phyloP scores from a whole-genome alignment of 2,113 vertebrate species.

The Toxostoma redivivum region DNA sequence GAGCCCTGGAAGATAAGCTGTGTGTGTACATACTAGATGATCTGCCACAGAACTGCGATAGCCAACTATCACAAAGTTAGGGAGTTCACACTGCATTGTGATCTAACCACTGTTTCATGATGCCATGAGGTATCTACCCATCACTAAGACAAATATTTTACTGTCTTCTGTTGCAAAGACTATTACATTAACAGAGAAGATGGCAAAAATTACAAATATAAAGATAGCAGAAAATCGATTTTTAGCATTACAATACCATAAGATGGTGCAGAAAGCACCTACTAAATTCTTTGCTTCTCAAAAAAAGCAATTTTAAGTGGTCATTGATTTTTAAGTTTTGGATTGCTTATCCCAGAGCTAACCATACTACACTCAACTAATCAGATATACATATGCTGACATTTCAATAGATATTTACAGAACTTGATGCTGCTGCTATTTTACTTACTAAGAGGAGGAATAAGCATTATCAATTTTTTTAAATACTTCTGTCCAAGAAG shows the following conservation, averaged over 20 bases:
- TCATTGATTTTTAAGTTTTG: constrained; percentile 13
- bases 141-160: neutral
- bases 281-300: constrained; percentile 60
- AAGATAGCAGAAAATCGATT: neutral
- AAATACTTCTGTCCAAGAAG: constrained; percentile 36
- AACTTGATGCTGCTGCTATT: constrained; percentile 6
- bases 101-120: constrained; percentile 7
- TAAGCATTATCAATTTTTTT: neutral
- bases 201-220: neutral
- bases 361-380: neutral
- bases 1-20: neutral
- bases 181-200: constrained; percentile 16
- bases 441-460: neutral
- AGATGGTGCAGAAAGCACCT: constrained; percentile 63
- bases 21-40: neutral
- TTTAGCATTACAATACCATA: constrained; percentile 16
- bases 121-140: neutral
- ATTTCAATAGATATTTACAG: constrained; percentile 39
- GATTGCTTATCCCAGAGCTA: constrained; percentile 21
- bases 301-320: constrained; percentile 56
- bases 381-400: constrained; percentile 18
- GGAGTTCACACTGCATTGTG: neutral
- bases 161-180: neutral
- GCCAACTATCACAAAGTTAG: neutral
- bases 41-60: neutral